Percentiles rank a stretch among this genome's conserved stretches.
Conservation (phyloP, 92 coral and sea anemone genomes). For the Plumapathes pennacea region DNA sequence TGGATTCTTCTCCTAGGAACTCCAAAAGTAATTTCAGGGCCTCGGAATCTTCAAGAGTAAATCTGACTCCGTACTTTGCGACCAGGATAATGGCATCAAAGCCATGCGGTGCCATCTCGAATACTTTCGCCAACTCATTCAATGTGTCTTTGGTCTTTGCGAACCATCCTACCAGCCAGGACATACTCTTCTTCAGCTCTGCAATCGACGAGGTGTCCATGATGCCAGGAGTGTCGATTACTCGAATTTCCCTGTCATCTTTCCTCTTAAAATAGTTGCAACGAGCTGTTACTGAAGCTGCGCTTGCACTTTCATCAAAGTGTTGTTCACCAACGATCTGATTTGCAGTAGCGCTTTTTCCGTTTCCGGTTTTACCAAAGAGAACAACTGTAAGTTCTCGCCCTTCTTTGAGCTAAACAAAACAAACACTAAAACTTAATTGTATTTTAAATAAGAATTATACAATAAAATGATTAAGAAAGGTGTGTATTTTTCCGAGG, state of each 20-base stretch:
- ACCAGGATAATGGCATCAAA: slow-evolving; percentile 7
- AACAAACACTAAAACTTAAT: background rate
- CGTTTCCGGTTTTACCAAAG: slow-evolving; percentile 11
- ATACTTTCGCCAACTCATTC: background rate
- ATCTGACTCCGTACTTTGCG: slow-evolving; percentile 3
- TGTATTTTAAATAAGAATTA: too few species aligned
- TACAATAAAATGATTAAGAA: too few species aligned
- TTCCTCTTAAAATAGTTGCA: background rate
- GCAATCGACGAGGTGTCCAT: background rate
- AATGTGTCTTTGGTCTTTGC: background rate
- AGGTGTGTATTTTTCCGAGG: too few species aligned
- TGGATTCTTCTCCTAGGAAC: background rate
- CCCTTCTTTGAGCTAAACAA: background rate
- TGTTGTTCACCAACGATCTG: background rate
- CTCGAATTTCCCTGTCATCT: background rate
- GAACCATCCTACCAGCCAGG: too few species aligned
- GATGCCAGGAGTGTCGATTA: slow-evolving; percentile 17
- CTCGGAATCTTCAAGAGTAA: background rate
- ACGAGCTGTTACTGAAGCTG: background rate
- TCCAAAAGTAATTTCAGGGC: slow-evolving; percentile 1
- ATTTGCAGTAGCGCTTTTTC: slow-evolving; percentile 30
- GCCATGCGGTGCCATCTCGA: slow-evolving; percentile 5
- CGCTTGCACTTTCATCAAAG: background rate
- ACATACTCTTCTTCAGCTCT: background rate
- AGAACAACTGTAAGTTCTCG: slow-evolving; percentile 1